These are phyloP conservation scores for Rafetus swinhoei DNA, from an alignment of 2,113 vertebrate genomes.

Conservation along the genomic window DNA sequence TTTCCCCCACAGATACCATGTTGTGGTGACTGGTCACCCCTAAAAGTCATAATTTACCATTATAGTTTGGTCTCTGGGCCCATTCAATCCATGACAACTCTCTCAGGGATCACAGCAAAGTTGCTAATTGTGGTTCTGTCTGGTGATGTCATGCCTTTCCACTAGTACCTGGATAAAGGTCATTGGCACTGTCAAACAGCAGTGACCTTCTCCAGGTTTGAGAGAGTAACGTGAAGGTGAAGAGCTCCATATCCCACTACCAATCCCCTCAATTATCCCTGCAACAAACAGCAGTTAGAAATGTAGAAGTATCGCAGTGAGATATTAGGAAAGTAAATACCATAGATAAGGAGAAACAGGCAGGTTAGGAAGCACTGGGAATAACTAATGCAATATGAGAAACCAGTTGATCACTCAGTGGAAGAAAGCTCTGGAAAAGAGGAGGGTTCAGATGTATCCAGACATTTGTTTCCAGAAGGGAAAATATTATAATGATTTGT, in stretches of 20 bases:
- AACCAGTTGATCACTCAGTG: background rate
- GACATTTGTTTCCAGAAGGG: conserved; percentile 12
- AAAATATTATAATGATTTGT: conserved; percentile 57
- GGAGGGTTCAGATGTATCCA: conserved; percentile 14
- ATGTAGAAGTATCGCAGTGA: background rate
- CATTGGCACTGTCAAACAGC: background rate
- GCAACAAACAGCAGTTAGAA: background rate
- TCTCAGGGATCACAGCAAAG: background rate
- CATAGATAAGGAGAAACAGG: background rate
- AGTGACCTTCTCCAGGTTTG: background rate
- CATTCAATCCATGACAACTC: background rate
- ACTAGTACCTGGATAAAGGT: background rate
- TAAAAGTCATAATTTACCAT: background rate
- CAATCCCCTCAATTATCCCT: background rate
- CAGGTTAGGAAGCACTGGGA: background rate
- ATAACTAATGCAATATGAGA: conserved; percentile 17
- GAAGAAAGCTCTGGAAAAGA: conserved; percentile 34
- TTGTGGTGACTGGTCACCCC: background rate
- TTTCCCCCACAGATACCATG: background rate
- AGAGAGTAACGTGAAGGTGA: background rate
- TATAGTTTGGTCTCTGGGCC: background rate
- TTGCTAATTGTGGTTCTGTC: rapidly evolving
- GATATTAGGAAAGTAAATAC: background rate
- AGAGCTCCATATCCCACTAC: background rate
- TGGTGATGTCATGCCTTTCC: background rate